Percentiles rank a stretch among this genome's conserved stretches.
phyloP scores from a whole-genome alignment of 1,140 invertebrate species.

The Drosophila quadrilineata region DNA sequence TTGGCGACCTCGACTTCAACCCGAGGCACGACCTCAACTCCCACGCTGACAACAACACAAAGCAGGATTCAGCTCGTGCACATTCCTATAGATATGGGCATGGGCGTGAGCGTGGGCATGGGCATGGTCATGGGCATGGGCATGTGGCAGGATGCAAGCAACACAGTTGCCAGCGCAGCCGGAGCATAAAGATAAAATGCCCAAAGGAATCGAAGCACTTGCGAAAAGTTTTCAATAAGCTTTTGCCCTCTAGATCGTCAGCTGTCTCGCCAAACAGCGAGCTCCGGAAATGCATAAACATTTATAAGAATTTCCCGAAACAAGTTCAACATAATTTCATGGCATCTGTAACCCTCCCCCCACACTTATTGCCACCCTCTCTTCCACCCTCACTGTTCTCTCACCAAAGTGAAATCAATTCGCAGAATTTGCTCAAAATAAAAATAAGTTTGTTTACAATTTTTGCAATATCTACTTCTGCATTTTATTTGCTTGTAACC shows the following conservation, averaged over 20 bases:
- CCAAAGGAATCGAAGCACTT: conserved; percentile 67
- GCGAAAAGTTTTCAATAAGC: conserved; percentile 72
- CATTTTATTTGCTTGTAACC: too few species aligned
- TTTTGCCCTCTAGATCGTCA: conserved; percentile 25
- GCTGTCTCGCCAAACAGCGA: conserved; percentile 46
- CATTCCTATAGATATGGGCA: conserved; percentile 20
- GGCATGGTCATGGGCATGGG: background rate
- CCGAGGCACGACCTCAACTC: conserved; percentile 6
- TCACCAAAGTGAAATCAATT: too few species aligned
- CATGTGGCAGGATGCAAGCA: background rate
- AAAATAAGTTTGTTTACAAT: too few species aligned
- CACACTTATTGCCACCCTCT: too few species aligned
- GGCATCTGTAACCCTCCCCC: too few species aligned
- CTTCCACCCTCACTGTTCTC: too few species aligned
- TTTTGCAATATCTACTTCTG: too few species aligned
- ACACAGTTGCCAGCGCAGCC: background rate
- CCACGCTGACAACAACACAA: conserved; percentile 9
- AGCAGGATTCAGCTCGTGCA: background rate
- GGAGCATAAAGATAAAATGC: conserved; percentile 62
- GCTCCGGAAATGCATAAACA: conserved; percentile 70
- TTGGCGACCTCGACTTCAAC: too few species aligned
- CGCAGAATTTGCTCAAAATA: too few species aligned
- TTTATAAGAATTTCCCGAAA: conserved; percentile 61
- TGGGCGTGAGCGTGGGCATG: background rate
- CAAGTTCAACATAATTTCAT: conserved; percentile 68